Evolutionary conservation across 2,113 vertebrate genomes (phyloP).

Genomic region (Nycticebus coucang): DNA sequence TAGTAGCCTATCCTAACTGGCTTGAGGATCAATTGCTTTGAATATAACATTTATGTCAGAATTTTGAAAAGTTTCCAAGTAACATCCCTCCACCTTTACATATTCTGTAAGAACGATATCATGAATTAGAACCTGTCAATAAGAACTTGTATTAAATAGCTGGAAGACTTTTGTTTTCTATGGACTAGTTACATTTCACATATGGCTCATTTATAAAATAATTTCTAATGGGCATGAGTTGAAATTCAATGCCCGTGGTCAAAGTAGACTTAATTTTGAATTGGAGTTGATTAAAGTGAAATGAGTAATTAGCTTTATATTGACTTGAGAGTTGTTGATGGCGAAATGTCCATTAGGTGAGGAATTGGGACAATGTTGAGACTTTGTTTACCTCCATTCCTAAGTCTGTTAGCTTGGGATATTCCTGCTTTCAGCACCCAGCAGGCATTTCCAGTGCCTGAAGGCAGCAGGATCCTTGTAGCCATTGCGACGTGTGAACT

Average conservation of each 20-base stretch:
- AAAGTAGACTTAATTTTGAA: slow-evolving; percentile 27
- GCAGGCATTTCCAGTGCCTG: background rate
- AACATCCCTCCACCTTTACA: background rate
- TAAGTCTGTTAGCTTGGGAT: background rate
- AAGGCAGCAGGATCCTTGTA: background rate
- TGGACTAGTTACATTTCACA: background rate
- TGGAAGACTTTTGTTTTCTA: background rate
- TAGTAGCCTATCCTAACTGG: background rate
- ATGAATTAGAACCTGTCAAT: background rate
- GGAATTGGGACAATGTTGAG: background rate
- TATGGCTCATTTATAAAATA: background rate
- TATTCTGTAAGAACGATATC: background rate
- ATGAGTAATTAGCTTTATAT: background rate
- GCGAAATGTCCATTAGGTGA: background rate
- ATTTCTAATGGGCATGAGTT: background rate
- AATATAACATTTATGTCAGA: background rate
- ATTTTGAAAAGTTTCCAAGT: background rate
- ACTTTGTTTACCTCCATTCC: background rate
- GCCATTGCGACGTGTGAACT: background rate
- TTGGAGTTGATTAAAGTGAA: slow-evolving; percentile 23
- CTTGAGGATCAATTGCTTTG: background rate
- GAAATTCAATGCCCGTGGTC: background rate
- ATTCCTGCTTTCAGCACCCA: background rate
- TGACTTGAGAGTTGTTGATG: background rate
- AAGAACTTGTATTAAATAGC: background rate